These are phyloP conservation scores for Thunnus maccoyii DNA, from an alignment of 2,113 vertebrate genomes.

Conservation along the genomic window DNA sequence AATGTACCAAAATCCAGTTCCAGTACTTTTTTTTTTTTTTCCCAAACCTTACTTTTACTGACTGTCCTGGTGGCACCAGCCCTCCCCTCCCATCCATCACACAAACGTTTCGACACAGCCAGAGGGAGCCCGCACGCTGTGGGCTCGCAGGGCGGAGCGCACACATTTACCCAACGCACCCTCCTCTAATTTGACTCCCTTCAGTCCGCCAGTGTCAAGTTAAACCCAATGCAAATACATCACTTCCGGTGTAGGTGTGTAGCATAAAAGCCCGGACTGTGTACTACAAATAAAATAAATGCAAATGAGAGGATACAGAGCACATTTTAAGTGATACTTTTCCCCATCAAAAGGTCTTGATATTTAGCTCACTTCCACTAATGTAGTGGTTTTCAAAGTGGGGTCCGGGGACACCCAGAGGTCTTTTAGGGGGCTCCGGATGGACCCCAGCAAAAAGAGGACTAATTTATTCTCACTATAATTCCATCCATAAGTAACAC, in stretches of 20 bases:
- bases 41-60: not conserved
- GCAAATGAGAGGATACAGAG: no score
- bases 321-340: no score
- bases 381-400: not conserved
- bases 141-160: slow-evolving; percentile 59
- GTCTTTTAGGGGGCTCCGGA: no score
- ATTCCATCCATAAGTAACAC: no score
- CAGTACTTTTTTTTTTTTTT: not conserved
- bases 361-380: not conserved
- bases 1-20: no score
- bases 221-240: not conserved
- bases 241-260: slow-evolving; percentile 4
- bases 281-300: not conserved
- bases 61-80: not conserved
- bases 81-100: not conserved
- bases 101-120: slow-evolving; percentile 44
- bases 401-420: no score
- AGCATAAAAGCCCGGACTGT: not conserved
- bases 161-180: slow-evolving; percentile 57
- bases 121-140: slow-evolving; percentile 78
- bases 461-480: no score
- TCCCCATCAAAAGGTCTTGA: no score
- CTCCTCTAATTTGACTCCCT: slow-evolving; percentile 36
- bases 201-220: slow-evolving; percentile 26
- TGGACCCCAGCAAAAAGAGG: no score